A percentile compares a stretch with the other conserved stretches of the same genome.
These are phyloP conservation scores for Listrodromus nycthemerus DNA, from an alignment of 2,888 invertebrate species.

Conservation along the genomic window DNA sequence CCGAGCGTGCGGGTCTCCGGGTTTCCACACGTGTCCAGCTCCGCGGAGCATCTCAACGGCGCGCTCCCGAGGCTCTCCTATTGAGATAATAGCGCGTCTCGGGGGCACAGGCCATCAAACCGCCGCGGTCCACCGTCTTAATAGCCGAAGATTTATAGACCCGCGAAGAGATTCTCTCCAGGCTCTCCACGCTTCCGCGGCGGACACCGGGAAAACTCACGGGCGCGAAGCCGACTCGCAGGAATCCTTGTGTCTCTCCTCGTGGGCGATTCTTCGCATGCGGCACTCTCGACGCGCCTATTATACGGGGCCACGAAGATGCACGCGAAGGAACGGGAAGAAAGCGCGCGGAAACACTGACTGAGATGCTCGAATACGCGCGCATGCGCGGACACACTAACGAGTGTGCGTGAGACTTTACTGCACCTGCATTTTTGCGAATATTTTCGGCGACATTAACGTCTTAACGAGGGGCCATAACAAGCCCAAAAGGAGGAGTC, in stretches of 20 bases:
- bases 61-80: slow-evolving; percentile 59
- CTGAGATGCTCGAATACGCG: slow-evolving; percentile 44
- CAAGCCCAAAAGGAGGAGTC: slow-evolving; percentile 79
- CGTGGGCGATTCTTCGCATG: slow-evolving; percentile 39
- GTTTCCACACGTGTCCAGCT: background rate
- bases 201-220: slow-evolving; percentile 40
- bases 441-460: slow-evolving; percentile 83
- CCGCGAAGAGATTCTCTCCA: slow-evolving; percentile 63
- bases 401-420: slow-evolving; percentile 68
- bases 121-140: slow-evolving; percentile 81
- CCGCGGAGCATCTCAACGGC: slow-evolving; percentile 1
- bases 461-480: slow-evolving; percentile 82
- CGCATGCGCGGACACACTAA: slow-evolving; percentile 48
- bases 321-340: slow-evolving; percentile 40
- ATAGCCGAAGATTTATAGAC: slow-evolving; percentile 83
- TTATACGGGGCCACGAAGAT: slow-evolving; percentile 62
- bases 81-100: slow-evolving; percentile 78
- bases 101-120: slow-evolving; percentile 81
- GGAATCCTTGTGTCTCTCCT: slow-evolving; percentile 21
- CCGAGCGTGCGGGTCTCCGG: background rate
- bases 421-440: slow-evolving; percentile 83
- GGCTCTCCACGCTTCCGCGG: slow-evolving; percentile 14
- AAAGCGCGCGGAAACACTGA: slow-evolving; percentile 59
- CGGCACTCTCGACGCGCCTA: slow-evolving; percentile 60
- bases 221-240: slow-evolving; percentile 28